Base-by-base conservation (phyloP, 2,888 invertebrate genomes). In the Cerastis leucographa region DNA sequence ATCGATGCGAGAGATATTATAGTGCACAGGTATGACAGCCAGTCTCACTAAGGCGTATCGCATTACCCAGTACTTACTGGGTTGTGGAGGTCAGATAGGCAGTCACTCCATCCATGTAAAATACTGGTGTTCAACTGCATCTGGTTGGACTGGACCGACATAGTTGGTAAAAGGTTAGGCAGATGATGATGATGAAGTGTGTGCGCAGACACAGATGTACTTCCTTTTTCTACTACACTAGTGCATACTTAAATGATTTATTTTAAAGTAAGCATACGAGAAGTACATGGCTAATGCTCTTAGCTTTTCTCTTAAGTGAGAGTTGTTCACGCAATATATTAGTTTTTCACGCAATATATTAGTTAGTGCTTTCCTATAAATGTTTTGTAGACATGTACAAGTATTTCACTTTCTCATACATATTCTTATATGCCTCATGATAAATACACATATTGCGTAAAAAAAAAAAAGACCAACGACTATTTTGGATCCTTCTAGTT, bases 301-400 rank as follows among this genome's bases (percentile, higher is more conserved):
- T 12, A 40, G 46, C 9, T 75, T 40, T 29, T 12, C 12, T 75
- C 12, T 9, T 40, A 17, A 74, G 59, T 12, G 40, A 74, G 56
- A 74, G 59, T 40, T 46, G 59, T 25, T 75, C 44, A 25, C 35
- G 46, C 17, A 22, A 40, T 5, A n/a, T 56, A 35, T 35, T 19
- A 56, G n/a, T 40, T 46, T 74, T 25, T 75, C 44, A 25, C 35
- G 46, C 17, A 22, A 40, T 5, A n/a, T 56, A 35, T 35, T 19
- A 56, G n/a, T 46, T 17, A 51, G 25, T 71, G 40, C 19, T 40
- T n/a, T 51, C 19, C 7, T 46, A 62, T 61, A 22, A 44, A 44
- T 9, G 14, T 56, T 25, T 61, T 42, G 25, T 42, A 22, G 11
- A 40, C 8, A 7, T 11, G 22, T 44, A 17, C 44, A n/a, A 25